Conservation (phyloP, 2,113 vertebrate genomes). For the Ptilorrhoa leucosticta region DNA sequence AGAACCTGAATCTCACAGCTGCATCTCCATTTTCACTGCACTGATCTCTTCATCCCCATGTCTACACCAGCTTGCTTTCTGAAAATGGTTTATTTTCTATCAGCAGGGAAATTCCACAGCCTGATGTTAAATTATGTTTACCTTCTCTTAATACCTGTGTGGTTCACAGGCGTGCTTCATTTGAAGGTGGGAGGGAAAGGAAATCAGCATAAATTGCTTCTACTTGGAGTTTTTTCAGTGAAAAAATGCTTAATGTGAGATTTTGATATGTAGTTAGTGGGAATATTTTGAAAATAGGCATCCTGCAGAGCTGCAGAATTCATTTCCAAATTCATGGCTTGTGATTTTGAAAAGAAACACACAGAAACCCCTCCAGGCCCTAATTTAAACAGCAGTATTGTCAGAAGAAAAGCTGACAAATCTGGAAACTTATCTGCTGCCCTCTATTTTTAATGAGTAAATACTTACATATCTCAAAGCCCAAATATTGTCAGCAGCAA, state of each 20-base stretch:
- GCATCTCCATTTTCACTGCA: accelerated
- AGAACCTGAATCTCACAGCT: neutral
- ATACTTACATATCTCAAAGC: neutral
- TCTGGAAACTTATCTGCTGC: neutral
- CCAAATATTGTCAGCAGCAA: neutral
- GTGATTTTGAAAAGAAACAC: neutral
- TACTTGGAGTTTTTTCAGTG: neutral
- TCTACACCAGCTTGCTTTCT: neutral
- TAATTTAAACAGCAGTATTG: neutral
- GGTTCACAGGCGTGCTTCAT: neutral
- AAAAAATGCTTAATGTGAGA: neutral
- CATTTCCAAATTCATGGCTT: neutral
- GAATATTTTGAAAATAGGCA: neutral
- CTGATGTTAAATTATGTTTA: neutral
- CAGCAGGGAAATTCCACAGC: neutral
- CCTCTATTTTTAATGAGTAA: neutral
- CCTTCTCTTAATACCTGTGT: neutral
- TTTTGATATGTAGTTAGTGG: neutral
- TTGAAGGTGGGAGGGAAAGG: neutral
- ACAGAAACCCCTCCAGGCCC: neutral
- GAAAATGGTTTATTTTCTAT: neutral
- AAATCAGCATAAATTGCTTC: neutral
- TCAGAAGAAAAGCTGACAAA: neutral
- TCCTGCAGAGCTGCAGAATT: neutral
- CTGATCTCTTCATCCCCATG: neutral